Conservation (phyloP, 2,797 vertebrate genomes). For the Ptychobarbus kaznakovi region DNA sequence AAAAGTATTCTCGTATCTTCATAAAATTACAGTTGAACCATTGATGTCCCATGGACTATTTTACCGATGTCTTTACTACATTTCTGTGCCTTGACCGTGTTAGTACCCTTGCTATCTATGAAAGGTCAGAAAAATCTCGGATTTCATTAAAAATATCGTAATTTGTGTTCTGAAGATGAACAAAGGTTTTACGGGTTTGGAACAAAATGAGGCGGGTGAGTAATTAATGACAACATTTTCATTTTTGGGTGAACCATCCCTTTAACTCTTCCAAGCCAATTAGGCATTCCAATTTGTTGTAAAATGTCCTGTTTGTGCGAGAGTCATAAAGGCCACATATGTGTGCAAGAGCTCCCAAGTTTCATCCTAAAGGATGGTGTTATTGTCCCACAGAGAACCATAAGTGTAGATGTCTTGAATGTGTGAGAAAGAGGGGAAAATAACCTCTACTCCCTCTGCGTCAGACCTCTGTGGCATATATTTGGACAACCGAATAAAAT, state of each 20-base stretch:
- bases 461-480: conserved; percentile 39
- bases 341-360: background rate
- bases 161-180: background rate
- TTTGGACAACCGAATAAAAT: conserved; percentile 59
- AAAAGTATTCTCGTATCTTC: background rate
- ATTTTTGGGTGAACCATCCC: background rate
- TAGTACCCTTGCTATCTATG: background rate
- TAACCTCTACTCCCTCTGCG: conserved; percentile 24
- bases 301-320: background rate
- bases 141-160: background rate
- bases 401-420: background rate
- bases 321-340: background rate
- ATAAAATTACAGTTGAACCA: background rate
- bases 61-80: background rate
- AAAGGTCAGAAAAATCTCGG: background rate
- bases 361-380: background rate
- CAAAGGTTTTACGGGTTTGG: background rate
- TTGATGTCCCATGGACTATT: background rate
- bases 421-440: background rate
- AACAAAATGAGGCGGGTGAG: no score
- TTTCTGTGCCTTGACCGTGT: background rate
- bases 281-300: background rate
- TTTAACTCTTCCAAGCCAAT: background rate
- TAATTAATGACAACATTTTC: background rate
- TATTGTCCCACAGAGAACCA: background rate